Base-by-base conservation (phyloP, 2,797 vertebrate species). In the Streptopelia turtur region DNA sequence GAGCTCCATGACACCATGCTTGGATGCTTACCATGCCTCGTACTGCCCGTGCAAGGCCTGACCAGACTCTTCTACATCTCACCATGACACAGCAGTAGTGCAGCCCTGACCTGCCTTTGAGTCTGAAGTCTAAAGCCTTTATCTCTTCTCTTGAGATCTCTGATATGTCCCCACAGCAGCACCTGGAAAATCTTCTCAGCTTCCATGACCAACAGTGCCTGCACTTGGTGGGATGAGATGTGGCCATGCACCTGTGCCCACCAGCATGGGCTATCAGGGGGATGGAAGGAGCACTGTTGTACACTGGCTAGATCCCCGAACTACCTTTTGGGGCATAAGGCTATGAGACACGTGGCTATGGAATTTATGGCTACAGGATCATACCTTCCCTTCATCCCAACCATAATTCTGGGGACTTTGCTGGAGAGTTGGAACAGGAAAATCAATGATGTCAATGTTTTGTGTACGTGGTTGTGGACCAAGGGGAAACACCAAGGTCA, bases 341-440 rank as follows among this genome's bases (percentile, higher is more conserved):
- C 45, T 76, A 12, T 30, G 37, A 25, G 25, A 49, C 27, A 24
- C 0, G 1, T 1, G 3, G 6, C 64, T 45, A 2, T 22, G 25
- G 33, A n/a, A 64, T 63, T 11, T 27, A 47, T 18, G 9, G 23
- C 16, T 83, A 24, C 10, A n/a, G 27, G 60, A 37, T 69, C 20
- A n/a, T 11, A 57, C 12, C 11, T 27, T 65, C 4, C 30, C 8
- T 17, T 53, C 14, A 37, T 37, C 12, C 0, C 0, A 64, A 5
- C 16, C 49, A 41, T 41, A 10, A 11, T 43, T 50, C 8, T 23
- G 7, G 31, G 22, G 50, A 71, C 5, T 31, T 35, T 55, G 9
- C 20, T 81, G 72, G 31, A 69, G 22, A 37, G 14, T 1, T 57
- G 43, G 16, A 72, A 23, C 30, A 80, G 45, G 31, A 87, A 85